phyloP scores from a whole-genome alignment of 2,888 invertebrate species.

The Punctoribates punctum region DNA sequence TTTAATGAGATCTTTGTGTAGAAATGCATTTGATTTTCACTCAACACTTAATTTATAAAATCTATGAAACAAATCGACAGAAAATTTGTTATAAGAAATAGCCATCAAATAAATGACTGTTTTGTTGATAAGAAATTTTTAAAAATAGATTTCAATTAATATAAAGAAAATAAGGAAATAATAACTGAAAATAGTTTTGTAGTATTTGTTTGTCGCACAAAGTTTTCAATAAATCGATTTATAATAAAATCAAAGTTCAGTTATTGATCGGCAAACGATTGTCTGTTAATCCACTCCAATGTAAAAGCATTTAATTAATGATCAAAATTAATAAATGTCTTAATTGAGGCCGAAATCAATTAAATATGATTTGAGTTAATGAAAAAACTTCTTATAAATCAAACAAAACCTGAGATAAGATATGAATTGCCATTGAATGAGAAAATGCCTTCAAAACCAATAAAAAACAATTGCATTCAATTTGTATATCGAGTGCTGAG shows the following conservation, averaged over 20 bases:
- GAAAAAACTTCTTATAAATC: background rate
- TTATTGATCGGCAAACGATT: background rate
- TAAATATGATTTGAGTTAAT: background rate
- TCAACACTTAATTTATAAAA: no score
- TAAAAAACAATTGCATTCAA: background rate
- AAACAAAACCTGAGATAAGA: background rate
- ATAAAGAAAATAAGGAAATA: background rate
- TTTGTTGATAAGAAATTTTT: background rate
- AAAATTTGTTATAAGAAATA: background rate
- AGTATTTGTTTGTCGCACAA: background rate
- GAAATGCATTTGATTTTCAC: no score
- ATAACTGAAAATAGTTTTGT: slow-evolving; percentile 11
- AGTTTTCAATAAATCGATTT: slow-evolving; percentile 9
- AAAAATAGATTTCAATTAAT: background rate
- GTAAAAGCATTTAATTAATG: no score
- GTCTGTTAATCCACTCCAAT: no score
- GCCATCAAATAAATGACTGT: background rate
- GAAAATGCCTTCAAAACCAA: background rate
- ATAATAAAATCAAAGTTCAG: background rate
- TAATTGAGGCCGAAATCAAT: no score
- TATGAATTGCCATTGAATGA: background rate
- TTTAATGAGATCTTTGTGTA: no score
- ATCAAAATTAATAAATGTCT: no score
- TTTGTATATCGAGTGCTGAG: background rate
- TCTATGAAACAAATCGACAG: no score